A percentile compares a stretch with the other conserved stretches of the same genome.
Evolutionary conservation across 2,888 invertebrate genomes (phyloP).

Genomic region (Idaea aversata): DNA sequence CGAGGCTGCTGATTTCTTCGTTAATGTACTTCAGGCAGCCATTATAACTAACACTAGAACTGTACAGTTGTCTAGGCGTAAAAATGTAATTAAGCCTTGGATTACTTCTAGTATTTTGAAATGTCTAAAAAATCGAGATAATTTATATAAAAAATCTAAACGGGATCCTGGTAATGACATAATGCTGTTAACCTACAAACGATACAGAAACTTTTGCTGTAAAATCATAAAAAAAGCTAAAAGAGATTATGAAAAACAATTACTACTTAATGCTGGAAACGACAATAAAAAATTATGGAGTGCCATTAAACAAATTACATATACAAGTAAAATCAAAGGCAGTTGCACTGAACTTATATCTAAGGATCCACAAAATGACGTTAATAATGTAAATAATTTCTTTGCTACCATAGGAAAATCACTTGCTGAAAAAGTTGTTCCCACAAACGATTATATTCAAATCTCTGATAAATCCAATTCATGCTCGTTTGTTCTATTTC

Average conservation of each 20-base stretch:
- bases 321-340: no score
- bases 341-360: no score
- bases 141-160: slow-evolving; percentile 9
- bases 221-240: slow-evolving; percentile 2
- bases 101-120: background rate
- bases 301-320: no score
- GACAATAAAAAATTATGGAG: no score
- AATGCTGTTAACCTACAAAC: background rate
- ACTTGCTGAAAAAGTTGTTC: no score
- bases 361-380: no score
- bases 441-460: no score
- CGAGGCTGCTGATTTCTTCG: background rate
- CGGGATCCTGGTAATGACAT: slow-evolving; percentile 3
- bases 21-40: background rate
- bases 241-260: background rate
- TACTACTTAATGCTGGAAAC: no score
- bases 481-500: no score
- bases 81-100: slow-evolving; percentile 6
- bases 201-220: slow-evolving; percentile 5
- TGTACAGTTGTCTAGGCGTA: background rate
- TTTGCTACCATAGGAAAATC: no score
- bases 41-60: background rate
- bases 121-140: background rate
- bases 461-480: no score
- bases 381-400: no score